These are phyloP conservation scores for Dryas iulia DNA, from an alignment of 1,140 invertebrate species.

Conservation along the genomic window DNA sequence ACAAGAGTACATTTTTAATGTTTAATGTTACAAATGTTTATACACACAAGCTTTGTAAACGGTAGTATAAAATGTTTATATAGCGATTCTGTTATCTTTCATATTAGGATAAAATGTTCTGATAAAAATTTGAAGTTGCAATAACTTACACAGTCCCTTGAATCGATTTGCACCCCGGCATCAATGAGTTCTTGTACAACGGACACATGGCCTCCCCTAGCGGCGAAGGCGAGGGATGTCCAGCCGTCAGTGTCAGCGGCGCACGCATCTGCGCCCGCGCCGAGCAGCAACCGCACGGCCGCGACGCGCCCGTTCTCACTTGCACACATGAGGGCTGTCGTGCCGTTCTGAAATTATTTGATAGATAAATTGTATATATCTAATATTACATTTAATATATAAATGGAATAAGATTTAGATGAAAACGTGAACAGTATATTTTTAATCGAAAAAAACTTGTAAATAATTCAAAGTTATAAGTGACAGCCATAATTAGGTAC, in stretches of 20 bases:
- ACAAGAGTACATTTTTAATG: not conserved
- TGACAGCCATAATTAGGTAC: too few relatives aligned
- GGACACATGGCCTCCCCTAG: conserved; percentile 93
- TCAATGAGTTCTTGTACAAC: conserved; percentile 92
- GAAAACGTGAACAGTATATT: not conserved
- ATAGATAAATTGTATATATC: not conserved
- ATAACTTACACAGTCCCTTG: conserved; percentile 92
- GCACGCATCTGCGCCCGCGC: conserved; percentile 93
- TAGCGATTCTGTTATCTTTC: conserved; percentile 1
- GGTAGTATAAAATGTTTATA: not conserved
- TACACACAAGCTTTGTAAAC: not conserved
- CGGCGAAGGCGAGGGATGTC: conserved; percentile 93
- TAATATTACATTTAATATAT: not conserved
- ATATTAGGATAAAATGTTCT: not conserved
- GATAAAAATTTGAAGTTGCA: not conserved
- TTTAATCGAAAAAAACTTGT: too few relatives aligned
- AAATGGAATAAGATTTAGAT: not conserved
- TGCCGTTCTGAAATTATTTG: conserved; percentile 86
- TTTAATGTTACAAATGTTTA: too few relatives aligned
- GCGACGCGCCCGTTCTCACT: conserved; percentile 88
- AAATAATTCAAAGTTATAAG: too few relatives aligned
- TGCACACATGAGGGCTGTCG: conserved; percentile 94
- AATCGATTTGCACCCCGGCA: conserved; percentile 92
- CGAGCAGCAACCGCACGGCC: conserved; percentile 91
- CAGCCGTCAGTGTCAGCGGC: conserved; percentile 96